Evolutionary conservation across 2,113 vertebrate genomes (phyloP).

Genomic region (Etheostoma spectabile): DNA sequence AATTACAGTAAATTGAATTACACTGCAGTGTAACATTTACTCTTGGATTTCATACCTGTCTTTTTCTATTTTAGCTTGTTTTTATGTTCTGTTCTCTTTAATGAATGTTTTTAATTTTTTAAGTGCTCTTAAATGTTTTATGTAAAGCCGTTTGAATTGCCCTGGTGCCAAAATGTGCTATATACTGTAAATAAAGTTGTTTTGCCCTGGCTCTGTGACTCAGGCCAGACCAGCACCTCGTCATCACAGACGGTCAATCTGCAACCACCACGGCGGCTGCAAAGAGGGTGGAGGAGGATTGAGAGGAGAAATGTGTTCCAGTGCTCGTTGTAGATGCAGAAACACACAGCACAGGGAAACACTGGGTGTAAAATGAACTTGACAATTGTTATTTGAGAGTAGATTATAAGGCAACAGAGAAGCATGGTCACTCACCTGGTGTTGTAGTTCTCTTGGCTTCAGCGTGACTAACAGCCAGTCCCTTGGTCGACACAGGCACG

Average conservation of each 20-base stretch:
- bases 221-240: neutral
- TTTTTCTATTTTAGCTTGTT: no score
- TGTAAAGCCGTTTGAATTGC: no score
- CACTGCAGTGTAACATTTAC: no score
- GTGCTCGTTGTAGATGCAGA: neutral
- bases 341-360: neutral
- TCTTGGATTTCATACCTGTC: no score
- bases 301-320: neutral
- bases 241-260: constrained; percentile 19
- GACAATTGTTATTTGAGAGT: neutral
- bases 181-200: no score
- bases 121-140: no score
- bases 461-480: no score
- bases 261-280: constrained; percentile 6
- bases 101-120: no score
- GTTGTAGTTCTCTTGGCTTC: neutral
- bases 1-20: no score
- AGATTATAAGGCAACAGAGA: neutral
- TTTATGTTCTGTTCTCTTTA: no score
- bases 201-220: no score
- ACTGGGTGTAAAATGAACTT: neutral
- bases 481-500: neutral
- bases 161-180: no score
- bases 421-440: neutral
- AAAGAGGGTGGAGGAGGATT: constrained; percentile 6